These are phyloP conservation scores for Pachyseris speciosa DNA, from an alignment of 64 coral and sea anemone genomes.

Conservation along the genomic window DNA sequence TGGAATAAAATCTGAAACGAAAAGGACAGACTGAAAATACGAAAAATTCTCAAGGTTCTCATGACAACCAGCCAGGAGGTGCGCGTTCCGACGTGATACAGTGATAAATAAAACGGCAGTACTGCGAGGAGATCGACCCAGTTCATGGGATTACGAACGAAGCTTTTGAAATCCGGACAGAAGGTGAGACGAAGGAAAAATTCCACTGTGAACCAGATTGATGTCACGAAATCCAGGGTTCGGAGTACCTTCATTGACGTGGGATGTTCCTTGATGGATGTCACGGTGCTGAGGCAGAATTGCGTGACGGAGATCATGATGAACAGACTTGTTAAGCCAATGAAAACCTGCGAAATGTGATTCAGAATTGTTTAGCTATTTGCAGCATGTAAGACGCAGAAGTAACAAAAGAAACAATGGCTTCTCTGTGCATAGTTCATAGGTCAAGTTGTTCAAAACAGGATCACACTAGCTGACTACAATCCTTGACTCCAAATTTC, in stretches of 20 bases:
- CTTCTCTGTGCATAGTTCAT: no score
- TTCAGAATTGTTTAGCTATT: background rate
- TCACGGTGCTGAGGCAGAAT: conserved; percentile 84
- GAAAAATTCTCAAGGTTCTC: conserved; percentile 78
- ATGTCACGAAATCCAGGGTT: conserved; percentile 66
- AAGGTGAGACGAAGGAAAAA: conserved; percentile 82
- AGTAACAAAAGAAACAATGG: background rate
- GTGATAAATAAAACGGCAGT: conserved; percentile 84
- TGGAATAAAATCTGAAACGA: conserved; percentile 95
- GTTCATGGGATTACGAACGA: conserved; percentile 92
- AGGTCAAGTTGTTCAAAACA: no score
- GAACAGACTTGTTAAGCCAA: conserved; percentile 70
- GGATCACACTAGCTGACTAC: no score
- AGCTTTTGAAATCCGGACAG: conserved; percentile 65
- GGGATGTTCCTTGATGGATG: conserved; percentile 51
- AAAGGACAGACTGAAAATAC: conserved; percentile 87
- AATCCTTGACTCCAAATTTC: no score
- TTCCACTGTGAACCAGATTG: conserved; percentile 84
- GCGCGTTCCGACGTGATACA: conserved; percentile 58
- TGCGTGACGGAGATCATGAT: conserved; percentile 90
- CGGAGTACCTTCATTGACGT: conserved; percentile 36
- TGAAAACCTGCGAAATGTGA: conserved; percentile 74
- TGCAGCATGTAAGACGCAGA: background rate
- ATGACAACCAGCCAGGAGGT: conserved; percentile 89
- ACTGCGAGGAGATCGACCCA: conserved; percentile 91